Conservation (phyloP, 2,113 vertebrate genomes). For the Ploceus nigricollis region DNA sequence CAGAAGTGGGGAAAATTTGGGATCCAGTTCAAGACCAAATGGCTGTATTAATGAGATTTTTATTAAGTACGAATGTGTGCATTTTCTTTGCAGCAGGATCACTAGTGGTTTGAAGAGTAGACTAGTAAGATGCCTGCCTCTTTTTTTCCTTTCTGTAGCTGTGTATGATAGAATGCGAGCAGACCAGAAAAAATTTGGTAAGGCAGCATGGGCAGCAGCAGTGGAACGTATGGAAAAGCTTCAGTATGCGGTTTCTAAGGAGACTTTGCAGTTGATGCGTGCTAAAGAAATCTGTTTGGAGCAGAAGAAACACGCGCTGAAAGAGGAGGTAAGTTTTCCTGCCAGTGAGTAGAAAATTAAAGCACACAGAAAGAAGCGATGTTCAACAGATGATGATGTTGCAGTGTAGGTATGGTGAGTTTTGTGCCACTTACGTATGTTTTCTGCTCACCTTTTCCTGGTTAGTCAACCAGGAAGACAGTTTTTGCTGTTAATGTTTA, state of each 20-base stretch:
- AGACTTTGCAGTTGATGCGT: conserved; percentile 96
- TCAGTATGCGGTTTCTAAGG: conserved; percentile 91
- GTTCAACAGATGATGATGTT: not conserved
- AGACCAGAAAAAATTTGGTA: conserved; percentile 95
- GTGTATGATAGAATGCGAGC: conserved; percentile 91
- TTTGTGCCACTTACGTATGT: accelerated
- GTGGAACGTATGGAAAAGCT: conserved; percentile 94
- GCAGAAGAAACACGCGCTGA: conserved; percentile 90
- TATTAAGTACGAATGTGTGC: not conserved
- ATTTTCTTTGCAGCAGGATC: not conserved
- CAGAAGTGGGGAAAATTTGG: not conserved
- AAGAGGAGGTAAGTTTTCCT: conserved; percentile 85
- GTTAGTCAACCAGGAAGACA: not conserved
- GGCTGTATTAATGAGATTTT: not conserved
- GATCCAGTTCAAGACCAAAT: not conserved
- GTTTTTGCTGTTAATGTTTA: not conserved
- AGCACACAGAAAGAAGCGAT: not conserved
- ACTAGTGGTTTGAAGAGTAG: not conserved
- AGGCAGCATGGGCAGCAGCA: conserved; percentile 90
- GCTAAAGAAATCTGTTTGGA: conserved; percentile 97
- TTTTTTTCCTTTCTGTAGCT: conserved; percentile 70
- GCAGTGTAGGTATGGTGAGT: not conserved
- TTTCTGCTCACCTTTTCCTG: not conserved
- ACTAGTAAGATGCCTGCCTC: not conserved
- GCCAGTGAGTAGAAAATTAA: not conserved